Evolutionary conservation across 1,140 invertebrate species (phyloP).

Genomic region (Conus betulinus): DNA sequence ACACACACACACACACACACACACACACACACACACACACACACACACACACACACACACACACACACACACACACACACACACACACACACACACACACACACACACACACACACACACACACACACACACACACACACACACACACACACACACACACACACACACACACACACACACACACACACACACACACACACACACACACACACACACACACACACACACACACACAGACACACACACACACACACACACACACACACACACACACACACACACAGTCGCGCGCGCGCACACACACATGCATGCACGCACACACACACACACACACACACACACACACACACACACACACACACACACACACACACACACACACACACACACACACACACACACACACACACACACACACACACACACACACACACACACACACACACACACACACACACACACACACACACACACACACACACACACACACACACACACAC

Average conservation of each 20-base stretch:
- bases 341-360: constrained; percentile 26
- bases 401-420: constrained; percentile 22
- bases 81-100: constrained; percentile 19
- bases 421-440: constrained; percentile 21
- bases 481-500: constrained; percentile 30
- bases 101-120: constrained; percentile 27
- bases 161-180: constrained; percentile 29
- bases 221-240: constrained; percentile 22
- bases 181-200: constrained; percentile 14
- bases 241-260: constrained; percentile 19
- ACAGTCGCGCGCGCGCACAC: too few species aligned
- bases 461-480: constrained; percentile 11
- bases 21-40: constrained; percentile 14
- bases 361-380: constrained; percentile 19
- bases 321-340: constrained; percentile 30
- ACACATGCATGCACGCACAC: not conserved
- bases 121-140: constrained; percentile 18
- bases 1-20: constrained; percentile 29
- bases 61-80: constrained; percentile 26
- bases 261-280: constrained; percentile 27
- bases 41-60: constrained; percentile 28
- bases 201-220: constrained; percentile 28
- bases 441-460: constrained; percentile 29
- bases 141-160: constrained; percentile 25
- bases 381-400: constrained; percentile 27